Conservation (phyloP, 2,113 vertebrate genomes). For the Engystomops pustulosus region DNA sequence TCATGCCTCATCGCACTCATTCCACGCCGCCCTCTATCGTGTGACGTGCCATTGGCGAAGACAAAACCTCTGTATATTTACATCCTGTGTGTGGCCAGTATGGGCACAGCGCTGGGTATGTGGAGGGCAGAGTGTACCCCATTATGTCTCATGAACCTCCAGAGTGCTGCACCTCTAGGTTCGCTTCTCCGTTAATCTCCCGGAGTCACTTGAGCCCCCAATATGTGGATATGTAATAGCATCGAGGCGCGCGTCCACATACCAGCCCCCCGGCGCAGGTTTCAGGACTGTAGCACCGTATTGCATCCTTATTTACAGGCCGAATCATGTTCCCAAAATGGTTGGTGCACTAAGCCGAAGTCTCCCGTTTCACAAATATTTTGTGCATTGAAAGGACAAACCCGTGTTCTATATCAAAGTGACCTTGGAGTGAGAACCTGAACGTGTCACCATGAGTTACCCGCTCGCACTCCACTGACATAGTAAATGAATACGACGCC, state of each 20-base stretch:
- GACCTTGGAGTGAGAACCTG: conserved; percentile 27
- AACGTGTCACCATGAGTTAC: neutral
- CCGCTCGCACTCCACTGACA: neutral
- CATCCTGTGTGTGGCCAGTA: no score
- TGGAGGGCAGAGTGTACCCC: neutral
- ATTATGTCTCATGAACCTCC: no score
- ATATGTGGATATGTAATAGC: conserved; percentile 55
- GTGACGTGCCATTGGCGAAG: no score
- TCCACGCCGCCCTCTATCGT: conserved; percentile 32
- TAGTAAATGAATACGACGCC: neutral
- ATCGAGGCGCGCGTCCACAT: conserved; percentile 49
- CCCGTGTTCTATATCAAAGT: conserved; percentile 23
- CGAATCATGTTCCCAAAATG: conserved; percentile 33
- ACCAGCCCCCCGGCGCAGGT: conserved; percentile 22
- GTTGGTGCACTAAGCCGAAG: conserved; percentile 37
- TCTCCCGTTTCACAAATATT: conserved; percentile 33
- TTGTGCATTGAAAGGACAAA: conserved; percentile 3
- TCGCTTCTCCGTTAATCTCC: conserved; percentile 50
- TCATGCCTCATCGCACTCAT: conserved; percentile 54
- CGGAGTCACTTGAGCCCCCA: conserved; percentile 54
- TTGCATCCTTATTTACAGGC: conserved; percentile 16
- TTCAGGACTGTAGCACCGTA: conserved; percentile 37
- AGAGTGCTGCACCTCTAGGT: no score
- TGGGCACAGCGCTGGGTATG: neutral
- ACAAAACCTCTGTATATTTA: conserved; percentile 43